These are phyloP conservation scores for Escarpia spicata DNA, from an alignment of 2,888 invertebrate genomes.

Conservation along the genomic window DNA sequence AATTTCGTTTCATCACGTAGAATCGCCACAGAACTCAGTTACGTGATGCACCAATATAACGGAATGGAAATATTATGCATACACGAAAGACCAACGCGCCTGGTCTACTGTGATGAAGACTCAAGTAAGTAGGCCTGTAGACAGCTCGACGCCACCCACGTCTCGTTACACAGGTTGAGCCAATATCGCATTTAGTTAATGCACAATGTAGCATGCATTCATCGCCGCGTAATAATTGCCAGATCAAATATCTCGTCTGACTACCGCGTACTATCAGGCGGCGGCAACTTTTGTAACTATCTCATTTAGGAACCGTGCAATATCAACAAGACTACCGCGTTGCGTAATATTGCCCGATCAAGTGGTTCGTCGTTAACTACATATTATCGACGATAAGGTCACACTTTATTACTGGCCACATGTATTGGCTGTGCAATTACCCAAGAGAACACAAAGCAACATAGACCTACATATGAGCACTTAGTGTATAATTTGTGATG, in stretches of 20 bases:
- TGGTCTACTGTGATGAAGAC: background rate
- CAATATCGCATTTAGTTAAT: background rate
- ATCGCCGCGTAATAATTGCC: too few species aligned
- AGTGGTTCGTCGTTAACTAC: background rate
- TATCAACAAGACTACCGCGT: background rate
- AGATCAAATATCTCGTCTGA: too few species aligned
- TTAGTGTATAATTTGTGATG: background rate
- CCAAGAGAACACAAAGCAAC: background rate
- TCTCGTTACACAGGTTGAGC: background rate
- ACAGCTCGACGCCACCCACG: background rate
- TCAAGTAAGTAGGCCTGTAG: background rate
- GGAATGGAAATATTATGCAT: background rate
- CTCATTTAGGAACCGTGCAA: background rate
- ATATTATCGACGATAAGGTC: background rate
- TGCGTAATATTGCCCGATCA: background rate
- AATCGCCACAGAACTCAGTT: background rate
- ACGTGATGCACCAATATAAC: background rate
- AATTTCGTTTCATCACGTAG: background rate
- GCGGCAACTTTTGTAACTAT: background rate
- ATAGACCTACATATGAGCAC: background rate
- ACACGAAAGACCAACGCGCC: background rate
- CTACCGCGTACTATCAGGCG: too few species aligned
- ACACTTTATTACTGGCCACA: background rate
- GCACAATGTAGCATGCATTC: too few species aligned
- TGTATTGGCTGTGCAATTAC: slow-evolving; percentile 3